These are phyloP conservation scores for Eurytoma californica DNA, from an alignment of 2,888 invertebrate species.

Conservation along the genomic window DNA sequence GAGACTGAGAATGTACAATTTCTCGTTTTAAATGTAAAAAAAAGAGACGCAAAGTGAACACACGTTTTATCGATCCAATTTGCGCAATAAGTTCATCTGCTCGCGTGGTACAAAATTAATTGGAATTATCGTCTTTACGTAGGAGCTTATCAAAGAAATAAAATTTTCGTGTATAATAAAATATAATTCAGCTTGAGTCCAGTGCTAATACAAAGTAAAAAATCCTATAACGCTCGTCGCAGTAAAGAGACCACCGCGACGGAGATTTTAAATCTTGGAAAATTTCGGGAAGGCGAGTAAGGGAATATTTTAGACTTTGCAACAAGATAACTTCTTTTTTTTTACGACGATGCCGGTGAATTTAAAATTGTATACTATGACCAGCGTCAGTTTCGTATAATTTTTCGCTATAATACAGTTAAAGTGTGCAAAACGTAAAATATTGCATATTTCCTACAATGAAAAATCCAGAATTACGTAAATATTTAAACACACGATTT, in stretches of 20 bases:
- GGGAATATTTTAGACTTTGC: constrained; percentile 5
- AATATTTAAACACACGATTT: too few relatives aligned
- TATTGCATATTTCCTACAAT: too few relatives aligned
- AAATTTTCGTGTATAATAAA: background rate
- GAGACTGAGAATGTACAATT: too few relatives aligned
- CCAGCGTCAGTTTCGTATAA: background rate
- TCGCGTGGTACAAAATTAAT: too few relatives aligned
- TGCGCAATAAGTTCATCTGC: too few relatives aligned
- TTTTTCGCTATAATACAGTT: background rate
- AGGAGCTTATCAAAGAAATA: too few relatives aligned
- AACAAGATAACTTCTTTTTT: constrained; percentile 18
- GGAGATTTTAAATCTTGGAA: constrained; percentile 7
- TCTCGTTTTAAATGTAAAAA: too few relatives aligned
- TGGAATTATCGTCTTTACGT: too few relatives aligned
- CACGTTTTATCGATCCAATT: too few relatives aligned
- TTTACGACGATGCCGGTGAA: background rate
- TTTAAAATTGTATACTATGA: background rate
- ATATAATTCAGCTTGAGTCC: background rate
- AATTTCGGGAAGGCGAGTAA: background rate
- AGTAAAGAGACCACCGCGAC: background rate
- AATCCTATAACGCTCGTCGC: background rate
- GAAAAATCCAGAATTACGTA: too few relatives aligned
- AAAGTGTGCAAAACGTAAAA: too few relatives aligned
- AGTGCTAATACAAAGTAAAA: background rate
- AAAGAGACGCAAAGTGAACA: too few relatives aligned